Conservation (phyloP, 2,797 vertebrate species). For the Hipposideros larvatus region DNA sequence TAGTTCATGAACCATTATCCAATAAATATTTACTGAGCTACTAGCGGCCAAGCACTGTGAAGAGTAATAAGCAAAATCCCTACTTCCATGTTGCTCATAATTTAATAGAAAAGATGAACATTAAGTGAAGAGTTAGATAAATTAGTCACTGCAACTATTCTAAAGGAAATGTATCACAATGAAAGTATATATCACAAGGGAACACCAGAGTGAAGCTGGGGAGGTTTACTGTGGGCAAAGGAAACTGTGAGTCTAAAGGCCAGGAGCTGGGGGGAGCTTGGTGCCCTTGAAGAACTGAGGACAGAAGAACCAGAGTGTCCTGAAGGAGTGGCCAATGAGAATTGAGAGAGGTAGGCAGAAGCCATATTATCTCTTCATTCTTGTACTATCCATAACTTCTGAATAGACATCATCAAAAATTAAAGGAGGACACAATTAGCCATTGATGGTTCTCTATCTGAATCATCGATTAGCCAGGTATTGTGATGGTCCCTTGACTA, state of each 20-base stretch:
- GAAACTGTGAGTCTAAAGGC: not conserved
- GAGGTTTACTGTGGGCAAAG: not conserved
- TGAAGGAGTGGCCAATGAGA: not conserved
- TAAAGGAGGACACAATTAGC: not conserved
- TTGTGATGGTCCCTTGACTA: not conserved
- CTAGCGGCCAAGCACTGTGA: not conserved
- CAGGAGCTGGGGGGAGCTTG: not conserved
- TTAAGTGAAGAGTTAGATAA: not conserved
- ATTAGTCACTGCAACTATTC: not conserved
- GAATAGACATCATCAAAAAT: not conserved
- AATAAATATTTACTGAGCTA: not conserved
- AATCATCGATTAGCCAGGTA: not conserved
- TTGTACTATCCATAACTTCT: not conserved
- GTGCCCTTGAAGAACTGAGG: not conserved
- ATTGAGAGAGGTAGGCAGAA: not conserved
- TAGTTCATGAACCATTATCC: not conserved
- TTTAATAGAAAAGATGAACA: not conserved
- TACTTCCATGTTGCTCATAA: not conserved
- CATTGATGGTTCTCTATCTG: not conserved
- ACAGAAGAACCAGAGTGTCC: not conserved
- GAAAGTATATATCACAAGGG: not conserved
- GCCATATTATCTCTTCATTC: not conserved
- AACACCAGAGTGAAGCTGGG: not conserved
- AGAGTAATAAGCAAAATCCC: not conserved
- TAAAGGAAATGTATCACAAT: not conserved